A percentile compares a stretch with the other conserved stretches of the same genome.
These are phyloP conservation scores for Amblyornis subalaris DNA, from an alignment of 2,113 vertebrate genomes.

Conservation along the genomic window DNA sequence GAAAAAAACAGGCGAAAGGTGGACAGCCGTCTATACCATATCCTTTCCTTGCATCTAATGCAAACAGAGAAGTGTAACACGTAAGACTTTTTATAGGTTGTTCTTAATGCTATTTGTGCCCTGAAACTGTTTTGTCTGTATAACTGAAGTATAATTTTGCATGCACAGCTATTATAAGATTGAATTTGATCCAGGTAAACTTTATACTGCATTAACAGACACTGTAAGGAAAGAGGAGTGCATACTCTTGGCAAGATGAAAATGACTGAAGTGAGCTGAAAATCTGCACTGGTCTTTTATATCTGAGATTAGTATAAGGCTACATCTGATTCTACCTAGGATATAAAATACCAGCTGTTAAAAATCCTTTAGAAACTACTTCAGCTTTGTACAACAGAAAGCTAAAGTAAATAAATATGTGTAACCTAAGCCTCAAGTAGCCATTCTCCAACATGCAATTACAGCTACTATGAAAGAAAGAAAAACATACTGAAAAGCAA, in stretches of 20 bases:
- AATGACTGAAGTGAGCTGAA: not conserved
- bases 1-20: not conserved
- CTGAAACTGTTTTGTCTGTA: not conserved
- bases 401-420: not conserved
- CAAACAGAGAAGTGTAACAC: not conserved
- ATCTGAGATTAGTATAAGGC: not conserved
- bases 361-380: not conserved
- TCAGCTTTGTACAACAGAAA: not conserved
- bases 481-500: not conserved
- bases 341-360: not conserved
- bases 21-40: not conserved
- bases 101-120: not conserved
- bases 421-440: not conserved
- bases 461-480: not conserved
- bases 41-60: not conserved
- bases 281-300: not conserved
- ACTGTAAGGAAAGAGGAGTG: not conserved
- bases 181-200: not conserved
- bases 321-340: not conserved
- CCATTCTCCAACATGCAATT: not conserved
- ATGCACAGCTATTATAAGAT: not conserved
- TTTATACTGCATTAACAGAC: not conserved
- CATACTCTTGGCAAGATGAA: not conserved
- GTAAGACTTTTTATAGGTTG: not conserved
- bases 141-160: not conserved